Conservation (phyloP, 2,113 vertebrate genomes). For the Galbula dea region DNA sequence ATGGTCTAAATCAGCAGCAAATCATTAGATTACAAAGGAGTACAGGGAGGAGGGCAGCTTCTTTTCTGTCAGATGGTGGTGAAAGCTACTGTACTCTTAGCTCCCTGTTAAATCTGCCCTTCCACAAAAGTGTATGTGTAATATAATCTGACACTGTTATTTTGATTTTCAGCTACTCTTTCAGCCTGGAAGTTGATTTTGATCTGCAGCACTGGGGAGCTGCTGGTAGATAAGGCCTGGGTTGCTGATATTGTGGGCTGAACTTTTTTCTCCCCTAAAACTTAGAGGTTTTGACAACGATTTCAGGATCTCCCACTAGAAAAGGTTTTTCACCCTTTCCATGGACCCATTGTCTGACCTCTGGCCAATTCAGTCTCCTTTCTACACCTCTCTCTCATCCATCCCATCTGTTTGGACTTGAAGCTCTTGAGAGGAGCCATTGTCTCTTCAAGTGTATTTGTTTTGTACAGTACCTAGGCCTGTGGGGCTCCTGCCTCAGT, state of each 20-base stretch:
- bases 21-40: neutral
- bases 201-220: neutral
- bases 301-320: neutral
- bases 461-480: constrained; percentile 35
- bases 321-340: neutral
- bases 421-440: constrained; percentile 7
- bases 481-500: constrained; percentile 23
- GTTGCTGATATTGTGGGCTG: neutral
- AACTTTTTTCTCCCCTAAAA: neutral
- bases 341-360: neutral
- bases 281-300: neutral
- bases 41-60: neutral
- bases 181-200: constrained; percentile 1
- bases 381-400: neutral
- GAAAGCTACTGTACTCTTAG: neutral
- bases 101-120: neutral
- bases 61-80: neutral
- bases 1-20: neutral
- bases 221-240: neutral
- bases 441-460: constrained; percentile 44
- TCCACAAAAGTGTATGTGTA: neutral
- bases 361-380: constrained; percentile 7
- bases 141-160: neutral
- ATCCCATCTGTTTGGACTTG: constrained; percentile 12
- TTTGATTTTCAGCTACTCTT: constrained; percentile 9